phyloP scores from a whole-genome alignment of 2,797 vertebrate species.

The Neopelma chrysocephalum region DNA sequence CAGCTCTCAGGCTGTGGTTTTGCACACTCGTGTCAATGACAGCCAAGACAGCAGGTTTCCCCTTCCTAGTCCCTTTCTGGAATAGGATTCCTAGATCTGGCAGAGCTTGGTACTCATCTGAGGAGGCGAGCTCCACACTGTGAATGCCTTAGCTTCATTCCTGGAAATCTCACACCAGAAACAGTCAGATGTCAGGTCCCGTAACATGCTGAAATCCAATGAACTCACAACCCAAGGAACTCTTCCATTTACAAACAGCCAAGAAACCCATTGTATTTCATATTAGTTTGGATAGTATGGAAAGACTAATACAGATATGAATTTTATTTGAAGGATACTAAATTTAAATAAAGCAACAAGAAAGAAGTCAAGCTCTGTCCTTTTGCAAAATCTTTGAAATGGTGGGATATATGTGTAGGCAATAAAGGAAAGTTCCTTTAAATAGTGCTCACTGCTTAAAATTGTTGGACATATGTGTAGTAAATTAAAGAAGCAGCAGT shows the following conservation, averaged over 20 bases:
- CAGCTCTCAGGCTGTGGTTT: not conserved
- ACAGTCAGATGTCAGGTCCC: not conserved
- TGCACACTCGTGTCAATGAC: not conserved
- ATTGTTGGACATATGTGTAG: not conserved
- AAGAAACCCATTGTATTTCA: not conserved
- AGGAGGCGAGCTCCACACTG: not conserved
- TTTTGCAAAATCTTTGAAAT: not conserved
- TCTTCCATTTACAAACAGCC: not conserved
- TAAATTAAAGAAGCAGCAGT: conserved; percentile 51
- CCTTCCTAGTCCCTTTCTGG: not conserved
- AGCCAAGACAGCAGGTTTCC: not conserved
- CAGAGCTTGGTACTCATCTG: not conserved
- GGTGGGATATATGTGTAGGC: conserved; percentile 17
- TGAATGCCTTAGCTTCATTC: not conserved
- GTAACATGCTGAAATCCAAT: not conserved
- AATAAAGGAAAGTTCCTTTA: conserved; percentile 52
- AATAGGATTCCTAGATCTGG: not conserved
- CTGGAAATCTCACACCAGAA: not conserved
- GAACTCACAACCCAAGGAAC: not conserved
- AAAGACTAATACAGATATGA: not conserved
- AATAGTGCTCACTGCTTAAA: conserved; percentile 36
- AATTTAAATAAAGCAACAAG: not conserved
- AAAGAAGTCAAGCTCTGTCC: not conserved
- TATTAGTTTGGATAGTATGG: not conserved
- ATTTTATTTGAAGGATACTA: not conserved